Evolutionary conservation across 1,140 invertebrate species (phyloP), one percentile per base, ranked within the genome.

Genomic region (Leptinotarsa lineolata): DNA sequence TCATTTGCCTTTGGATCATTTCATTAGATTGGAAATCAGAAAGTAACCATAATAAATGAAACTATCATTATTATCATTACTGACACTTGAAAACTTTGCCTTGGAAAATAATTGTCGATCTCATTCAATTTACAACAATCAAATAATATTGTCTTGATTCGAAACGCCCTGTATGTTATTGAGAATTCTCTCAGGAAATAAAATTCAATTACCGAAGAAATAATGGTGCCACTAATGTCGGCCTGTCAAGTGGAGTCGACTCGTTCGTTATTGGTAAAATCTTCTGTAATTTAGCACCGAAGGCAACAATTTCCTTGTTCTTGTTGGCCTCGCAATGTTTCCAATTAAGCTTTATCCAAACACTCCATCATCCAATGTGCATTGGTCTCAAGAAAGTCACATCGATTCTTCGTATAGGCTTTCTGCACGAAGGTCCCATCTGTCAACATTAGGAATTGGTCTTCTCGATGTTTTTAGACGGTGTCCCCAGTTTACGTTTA

Each of bases 361-460:
- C 48, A 54, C 48, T 54, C 48, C 48, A 54, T 54, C 48, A 54
- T 54, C 48, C 48, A n/a, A 16, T n/a, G 48, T 54, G 48, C n/a
- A n/a, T 54, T 54, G 48, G n/a, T 54, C 15, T 54, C 48, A 54
- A 54, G 48, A 15, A 54, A 54, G 15, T 54, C 48, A n/a, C 48
- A 54, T 54, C n/a, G 48, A 54, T 54, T 54, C 48, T n/a, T 4
- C n/a, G 48, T n/a, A 54, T 46, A 13, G 45, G 45, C 45, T 46
- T 46, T 46, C 13, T 13, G 5, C 48, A 16, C 3, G 15, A n/a
- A 15, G n/a, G 48, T 54, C 48, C 48, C 48, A 54, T 54, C 48
- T 54, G 48, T 54, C 48, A 54, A 54, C 48, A 54, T 63, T 63
- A 16, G 60, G 22, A 63, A 63, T 63, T 22, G 60, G 60, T n/a